Percentiles rank a stretch among this genome's conserved stretches.
Evolutionary conservation across 2,113 vertebrate species (phyloP).

Genomic region (Orthonyx spaldingii): DNA sequence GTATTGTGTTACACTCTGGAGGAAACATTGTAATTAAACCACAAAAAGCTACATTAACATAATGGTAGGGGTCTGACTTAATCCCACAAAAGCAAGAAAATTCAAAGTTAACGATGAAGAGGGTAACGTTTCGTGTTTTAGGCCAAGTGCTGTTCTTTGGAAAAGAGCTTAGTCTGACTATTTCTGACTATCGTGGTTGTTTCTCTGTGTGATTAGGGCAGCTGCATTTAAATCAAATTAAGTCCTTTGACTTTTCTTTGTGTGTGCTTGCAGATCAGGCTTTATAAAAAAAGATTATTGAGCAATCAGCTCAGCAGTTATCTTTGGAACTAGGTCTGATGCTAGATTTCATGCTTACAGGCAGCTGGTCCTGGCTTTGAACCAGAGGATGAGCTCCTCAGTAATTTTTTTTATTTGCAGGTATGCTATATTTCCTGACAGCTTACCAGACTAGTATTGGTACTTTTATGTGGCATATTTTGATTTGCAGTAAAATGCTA

Average conservation of each 20-base stretch:
- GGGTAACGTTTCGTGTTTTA: not conserved
- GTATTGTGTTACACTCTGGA: slow-evolving; percentile 34
- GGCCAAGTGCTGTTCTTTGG: not conserved
- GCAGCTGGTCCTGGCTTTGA: not conserved
- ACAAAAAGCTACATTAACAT: slow-evolving; percentile 47
- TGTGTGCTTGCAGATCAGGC: not conserved
- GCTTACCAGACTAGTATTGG: not conserved
- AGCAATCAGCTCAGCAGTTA: not conserved
- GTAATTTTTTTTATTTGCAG: not conserved
- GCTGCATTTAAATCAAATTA: not conserved
- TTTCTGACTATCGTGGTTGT: not conserved
- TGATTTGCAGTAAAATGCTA: not conserved
- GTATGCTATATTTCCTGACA: not conserved
- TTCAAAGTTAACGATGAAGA: slow-evolving; percentile 22
- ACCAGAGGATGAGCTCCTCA: not conserved
- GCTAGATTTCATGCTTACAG: not conserved
- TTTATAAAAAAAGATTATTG: not conserved
- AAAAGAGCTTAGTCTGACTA: not conserved
- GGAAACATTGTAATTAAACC: slow-evolving; percentile 56
- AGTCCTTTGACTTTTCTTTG: not conserved
- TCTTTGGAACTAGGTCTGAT: not conserved
- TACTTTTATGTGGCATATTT: not conserved
- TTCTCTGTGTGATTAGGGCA: not conserved
- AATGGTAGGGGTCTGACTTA: slow-evolving; percentile 49
- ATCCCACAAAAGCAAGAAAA: slow-evolving; percentile 33